These are phyloP conservation scores for Botia almorhae DNA, from an alignment of 2,797 vertebrate species.

Conservation along the genomic window DNA sequence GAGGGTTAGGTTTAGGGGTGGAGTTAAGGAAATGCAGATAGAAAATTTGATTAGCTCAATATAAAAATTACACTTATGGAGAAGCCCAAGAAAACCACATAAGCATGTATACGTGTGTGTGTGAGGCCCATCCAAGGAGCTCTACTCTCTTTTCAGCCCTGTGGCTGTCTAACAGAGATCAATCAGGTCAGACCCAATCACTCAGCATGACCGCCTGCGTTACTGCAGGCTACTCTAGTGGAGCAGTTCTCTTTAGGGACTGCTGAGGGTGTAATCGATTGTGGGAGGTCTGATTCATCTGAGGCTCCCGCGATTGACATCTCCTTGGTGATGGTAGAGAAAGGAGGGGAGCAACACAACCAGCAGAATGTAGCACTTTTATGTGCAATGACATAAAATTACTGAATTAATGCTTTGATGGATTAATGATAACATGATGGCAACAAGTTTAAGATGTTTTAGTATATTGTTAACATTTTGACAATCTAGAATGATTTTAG, in stretches of 20 bases:
- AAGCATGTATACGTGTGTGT: too few species aligned
- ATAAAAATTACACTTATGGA: too few species aligned
- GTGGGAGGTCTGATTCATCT: conserved; percentile 71
- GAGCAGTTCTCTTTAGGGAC: conserved; percentile 41
- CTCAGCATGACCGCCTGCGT: conserved; percentile 55
- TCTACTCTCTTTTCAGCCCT: conserved; percentile 20
- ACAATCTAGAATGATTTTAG: too few species aligned
- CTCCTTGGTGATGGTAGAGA: conserved; percentile 63
- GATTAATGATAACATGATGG: too few species aligned
- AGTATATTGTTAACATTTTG: too few species aligned
- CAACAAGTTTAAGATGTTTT: too few species aligned
- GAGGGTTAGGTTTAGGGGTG: too few species aligned
- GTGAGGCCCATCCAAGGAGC: background rate
- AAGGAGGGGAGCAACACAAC: conserved; percentile 73
- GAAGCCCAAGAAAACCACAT: too few species aligned
- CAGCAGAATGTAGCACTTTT: conserved; percentile 66
- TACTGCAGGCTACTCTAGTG: conserved; percentile 34
- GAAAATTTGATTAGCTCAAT: too few species aligned
- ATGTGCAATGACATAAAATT: too few species aligned
- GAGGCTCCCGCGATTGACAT: conserved; percentile 73
- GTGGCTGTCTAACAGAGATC: conserved; percentile 58
- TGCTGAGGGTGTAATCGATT: conserved; percentile 73
- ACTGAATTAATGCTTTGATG: too few species aligned
- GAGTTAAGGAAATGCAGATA: too few species aligned
- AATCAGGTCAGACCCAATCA: conserved; percentile 78